A percentile compares a stretch with the other conserved stretches of the same genome.
Evolutionary conservation across 2,797 vertebrate genomes (phyloP).

Genomic region (Melanotaenia trifasciata): DNA sequence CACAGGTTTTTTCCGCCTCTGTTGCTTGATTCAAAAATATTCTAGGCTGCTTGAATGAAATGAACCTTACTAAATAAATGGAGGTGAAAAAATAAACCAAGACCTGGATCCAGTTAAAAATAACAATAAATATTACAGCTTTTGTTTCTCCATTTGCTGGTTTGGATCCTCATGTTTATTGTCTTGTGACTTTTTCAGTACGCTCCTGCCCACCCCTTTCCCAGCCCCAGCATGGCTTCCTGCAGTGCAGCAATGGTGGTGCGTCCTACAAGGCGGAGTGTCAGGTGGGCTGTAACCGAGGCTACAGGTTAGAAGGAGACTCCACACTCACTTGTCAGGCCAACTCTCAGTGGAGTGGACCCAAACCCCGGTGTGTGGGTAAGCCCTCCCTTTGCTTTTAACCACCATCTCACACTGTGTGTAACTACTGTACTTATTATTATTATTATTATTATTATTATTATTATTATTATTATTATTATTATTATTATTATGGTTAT

Average conservation of each 20-base stretch:
- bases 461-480: too few species aligned
- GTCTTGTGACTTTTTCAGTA: slow-evolving; percentile 74
- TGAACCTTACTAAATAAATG: slow-evolving; percentile 12
- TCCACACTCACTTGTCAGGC: slow-evolving; percentile 88
- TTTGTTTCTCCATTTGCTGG: slow-evolving; percentile 9
- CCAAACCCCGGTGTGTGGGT: slow-evolving; percentile 93
- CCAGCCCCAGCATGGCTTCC: slow-evolving; percentile 83
- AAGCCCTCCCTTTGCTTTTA: slow-evolving; percentile 72
- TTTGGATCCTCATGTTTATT: slow-evolving; percentile 16
- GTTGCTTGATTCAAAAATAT: neutral
- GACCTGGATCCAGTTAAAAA: neutral
- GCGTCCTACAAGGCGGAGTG: slow-evolving; percentile 86
- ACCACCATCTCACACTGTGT: neutral
- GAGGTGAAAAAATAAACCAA: slow-evolving; percentile 13
- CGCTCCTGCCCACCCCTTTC: slow-evolving; percentile 88
- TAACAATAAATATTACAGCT: slow-evolving; percentile 14
- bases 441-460: too few species aligned
- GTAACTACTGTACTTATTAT: too few species aligned
- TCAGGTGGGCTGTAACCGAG: slow-evolving; percentile 87
- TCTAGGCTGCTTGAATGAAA: neutral
- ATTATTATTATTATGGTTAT: neutral
- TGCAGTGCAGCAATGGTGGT: slow-evolving; percentile 86
- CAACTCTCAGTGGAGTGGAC: slow-evolving; percentile 90
- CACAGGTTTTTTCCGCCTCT: neutral
- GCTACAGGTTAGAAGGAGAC: slow-evolving; percentile 89